Percentiles rank a stretch among this genome's conserved stretches.
Evolutionary conservation across 2,113 vertebrate species (phyloP).

Genomic region (Crypturellus undulatus): DNA sequence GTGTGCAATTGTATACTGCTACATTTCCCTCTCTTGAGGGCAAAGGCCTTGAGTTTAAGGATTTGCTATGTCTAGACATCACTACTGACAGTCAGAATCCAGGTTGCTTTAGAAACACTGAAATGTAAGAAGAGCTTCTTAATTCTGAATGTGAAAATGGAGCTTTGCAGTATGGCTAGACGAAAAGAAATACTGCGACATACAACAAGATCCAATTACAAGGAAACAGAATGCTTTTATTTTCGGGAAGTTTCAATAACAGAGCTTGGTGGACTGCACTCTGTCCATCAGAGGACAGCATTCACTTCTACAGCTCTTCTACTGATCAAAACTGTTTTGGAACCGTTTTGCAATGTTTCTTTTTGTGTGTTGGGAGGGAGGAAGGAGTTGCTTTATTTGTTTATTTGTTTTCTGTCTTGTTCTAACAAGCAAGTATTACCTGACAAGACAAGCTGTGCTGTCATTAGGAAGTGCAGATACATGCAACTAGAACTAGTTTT

Average conservation of each 20-base stretch:
- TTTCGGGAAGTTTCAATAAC: not conserved
- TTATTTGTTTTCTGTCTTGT: too few relatives aligned
- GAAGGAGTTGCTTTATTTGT: too few relatives aligned
- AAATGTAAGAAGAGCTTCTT: not conserved
- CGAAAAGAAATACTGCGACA: not conserved
- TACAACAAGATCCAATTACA: conserved; percentile 25
- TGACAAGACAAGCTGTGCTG: conserved; percentile 14
- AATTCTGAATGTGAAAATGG: conserved; percentile 10
- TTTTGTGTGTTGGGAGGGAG: too few relatives aligned
- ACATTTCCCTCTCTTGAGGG: conserved; percentile 1
- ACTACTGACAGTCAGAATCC: conserved; percentile 4
- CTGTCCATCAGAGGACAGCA: not conserved
- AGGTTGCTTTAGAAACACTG: conserved; percentile 6
- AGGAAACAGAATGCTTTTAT: not conserved
- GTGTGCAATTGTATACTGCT: accelerated
- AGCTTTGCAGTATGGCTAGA: not conserved
- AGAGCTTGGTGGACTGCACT: not conserved
- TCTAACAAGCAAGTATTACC: not conserved
- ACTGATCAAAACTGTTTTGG: conserved; percentile 24
- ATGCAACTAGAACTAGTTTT: not conserved
- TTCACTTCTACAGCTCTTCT: conserved; percentile 1
- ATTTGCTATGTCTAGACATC: conserved; percentile 44
- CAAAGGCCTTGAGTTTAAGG: conserved; percentile 39
- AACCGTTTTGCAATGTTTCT: not conserved
- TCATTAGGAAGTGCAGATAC: not conserved